Conservation (phyloP, 1,140 invertebrate species). For the Eriosoma lanigerum region DNA sequence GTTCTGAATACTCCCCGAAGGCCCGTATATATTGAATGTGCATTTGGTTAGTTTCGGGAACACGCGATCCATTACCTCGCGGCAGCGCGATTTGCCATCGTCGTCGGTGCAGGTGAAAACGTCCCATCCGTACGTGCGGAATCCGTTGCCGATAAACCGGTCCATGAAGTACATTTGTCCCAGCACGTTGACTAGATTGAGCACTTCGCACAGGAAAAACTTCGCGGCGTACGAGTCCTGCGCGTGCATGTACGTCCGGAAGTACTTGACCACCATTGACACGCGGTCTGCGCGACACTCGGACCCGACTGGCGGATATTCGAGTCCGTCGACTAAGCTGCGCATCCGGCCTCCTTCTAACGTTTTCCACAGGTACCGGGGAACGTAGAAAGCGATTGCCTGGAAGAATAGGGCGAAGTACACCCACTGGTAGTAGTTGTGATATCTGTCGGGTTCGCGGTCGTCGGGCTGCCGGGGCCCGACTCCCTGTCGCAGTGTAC, state of each 20-base stretch:
- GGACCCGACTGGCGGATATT: slow-evolving; percentile 59
- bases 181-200: slow-evolving; percentile 61
- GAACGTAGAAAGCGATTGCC: slow-evolving; percentile 74
- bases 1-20: slow-evolving; percentile 64
- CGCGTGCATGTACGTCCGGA: slow-evolving; percentile 54
- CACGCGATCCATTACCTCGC: slow-evolving; percentile 61
- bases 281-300: slow-evolving; percentile 61
- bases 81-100: slow-evolving; percentile 68
- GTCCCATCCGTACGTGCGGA: slow-evolving; percentile 61
- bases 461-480: not conserved
- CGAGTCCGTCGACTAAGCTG: slow-evolving; percentile 57
- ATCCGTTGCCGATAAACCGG: slow-evolving; percentile 70
- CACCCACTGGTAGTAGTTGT: slow-evolving; percentile 89
- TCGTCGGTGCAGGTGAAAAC: too few relatives aligned
- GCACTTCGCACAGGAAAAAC: slow-evolving; percentile 60
- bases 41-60: slow-evolving; percentile 59
- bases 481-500: slow-evolving; percentile 56
- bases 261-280: slow-evolving; percentile 58
- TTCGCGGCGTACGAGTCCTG: slow-evolving; percentile 59
- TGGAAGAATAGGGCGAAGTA: slow-evolving; percentile 79
- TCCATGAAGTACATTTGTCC: slow-evolving; percentile 68
- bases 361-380: slow-evolving; percentile 74
- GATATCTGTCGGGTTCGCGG: slow-evolving; percentile 64
- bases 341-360: slow-evolving; percentile 70
- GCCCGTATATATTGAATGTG: slow-evolving; percentile 64